Evolutionary conservation across 35 echinoderm and acorn worm species (phyloP), one percentile per base, ranked within the genome.

Genomic region (Eucidaris tribuloides): DNA sequence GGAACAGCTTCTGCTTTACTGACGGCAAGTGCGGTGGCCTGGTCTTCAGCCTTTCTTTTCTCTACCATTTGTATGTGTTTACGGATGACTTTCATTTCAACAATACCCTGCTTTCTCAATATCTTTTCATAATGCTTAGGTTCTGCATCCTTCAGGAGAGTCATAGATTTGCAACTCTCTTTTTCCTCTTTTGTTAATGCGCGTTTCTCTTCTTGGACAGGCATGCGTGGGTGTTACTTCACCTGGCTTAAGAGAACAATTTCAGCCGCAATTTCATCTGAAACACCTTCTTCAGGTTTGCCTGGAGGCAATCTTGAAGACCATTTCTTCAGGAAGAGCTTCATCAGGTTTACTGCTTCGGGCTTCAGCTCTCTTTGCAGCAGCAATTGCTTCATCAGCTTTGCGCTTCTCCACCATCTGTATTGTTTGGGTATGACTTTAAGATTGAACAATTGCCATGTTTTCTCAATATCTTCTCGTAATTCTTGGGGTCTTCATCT

Each of bases 61-160:
- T 17, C 71, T 23, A 90, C 81, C 70, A 60, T 90, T n/a, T 83
- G 42, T 13, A 90, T 52, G 48, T 83, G 80, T 62, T 90, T 52
- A 45, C 58, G 22, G 65, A 90, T 90, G 11, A 23, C 58, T 62
- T 90, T 90, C 34, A 57, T 42, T 52, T 78, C 62, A 55, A 78
- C 30, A 13, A 90, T 38, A 3, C 71, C 71, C 34, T 90, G 46
- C 31, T 59, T 83, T 1, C 57, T 60, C 7, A 90, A 68, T 60
- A 90, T 39, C 37, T 83, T 90, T n/a, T 81, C 88, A 39, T 90
- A 90, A 13, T 90, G 48, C 22, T 71, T 41, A 17, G 88, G 88
- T 64, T 90, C 40, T 37, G 63, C 88, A 45, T 90, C 88, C 56
- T 90, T 90, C 2, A 90, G 48, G 64, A 90, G 44, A 23, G 83